Base-by-base conservation (phyloP, 2,113 vertebrate species). In the Coregonus clupeaformis region DNA sequence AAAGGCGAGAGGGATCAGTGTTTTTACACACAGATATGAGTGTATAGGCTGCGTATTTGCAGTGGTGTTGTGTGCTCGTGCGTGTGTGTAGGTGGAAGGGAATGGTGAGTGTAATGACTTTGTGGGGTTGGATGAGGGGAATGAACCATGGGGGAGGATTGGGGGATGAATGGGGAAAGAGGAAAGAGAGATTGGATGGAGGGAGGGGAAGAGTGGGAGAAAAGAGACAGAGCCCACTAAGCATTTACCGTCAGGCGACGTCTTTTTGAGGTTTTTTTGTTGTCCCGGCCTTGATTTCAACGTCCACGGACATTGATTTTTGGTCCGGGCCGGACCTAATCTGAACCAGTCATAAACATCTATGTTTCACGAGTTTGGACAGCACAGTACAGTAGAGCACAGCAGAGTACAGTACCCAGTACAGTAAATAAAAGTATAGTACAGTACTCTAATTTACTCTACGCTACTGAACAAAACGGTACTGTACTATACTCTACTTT, bases 81-180 rank as follows among this genome's bases (percentile, higher is more conserved):
- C 29, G 36, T 45, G 12, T 45, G 49, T 59, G 47, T 6, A 62
- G 77, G 75, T 77, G 7, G 36, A 36, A 36, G 36, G 7, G 36
- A 36, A 36, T 9, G 36, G 36, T 9, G 36, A 36, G 36, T 36
- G 36, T 36, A 36, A 36, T 36, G 36, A 36, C 36, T 36, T 36
- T 75, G 77, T 6, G 14, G 42, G 55, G 12, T 59, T 75, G 76
- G 75, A 72, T 80, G 42, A 83, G 77, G 45, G 64, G 77, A 55
- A n/a, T 62, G 49, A 70, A 77, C 20, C 11, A 18, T 14, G 24
- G 47, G 47, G 5, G 47, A 36, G 29, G 71, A 27, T 16, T 20
- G 9, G 32, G 45, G 55, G 20, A n/a, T 59, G 47, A 22, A 64
- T 3, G 60, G n/a, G 57, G 5, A 11, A 27, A 29, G 30, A 32